Evolutionary conservation across 2,888 invertebrate species (phyloP), one percentile per base, ranked within the genome.

Genomic region (Psococerastis gibbosa): DNA sequence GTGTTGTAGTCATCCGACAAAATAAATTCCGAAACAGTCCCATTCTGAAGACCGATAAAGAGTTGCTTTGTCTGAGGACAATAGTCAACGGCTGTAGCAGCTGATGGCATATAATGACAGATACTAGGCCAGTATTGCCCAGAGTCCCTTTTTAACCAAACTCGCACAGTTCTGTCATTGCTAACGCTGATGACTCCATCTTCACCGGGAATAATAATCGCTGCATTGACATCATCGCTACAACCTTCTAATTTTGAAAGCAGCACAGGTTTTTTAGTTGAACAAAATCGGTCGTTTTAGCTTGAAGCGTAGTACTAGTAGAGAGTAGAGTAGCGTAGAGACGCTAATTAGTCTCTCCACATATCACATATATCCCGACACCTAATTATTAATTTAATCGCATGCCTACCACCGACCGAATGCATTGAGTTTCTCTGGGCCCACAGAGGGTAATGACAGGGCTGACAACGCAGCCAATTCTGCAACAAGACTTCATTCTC

Each of bases 41-140:
- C 98, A 67, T 91, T 95, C 55, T 95, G 94, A 57, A 94, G 77
- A 3, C 97, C 98, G 54, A 98, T 79, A 62, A 92, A 94, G 35
- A 98, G 65, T 54, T 89, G 81, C 49, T 85, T 71, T 8, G 84
- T 82, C 60, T 88, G 85, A 33, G 78, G 75, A 49, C 83, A 82
- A 60, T 88, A 94, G 60, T 78, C 79, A 64, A 94, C 71, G 32
- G 87, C 78, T 1, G 89, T 84, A 51, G 89, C 87, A n/a, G 84
- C 84, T 43, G 88, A 88, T 4, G 88, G 82, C 81, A 92, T 84
- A 55, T 81, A 84, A 58, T 92, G 91, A 57, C 95, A 95, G 56
- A 98, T 89, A 56, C 91, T 92, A 0, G 97, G 97, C 97, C 97
- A 98, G 61, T 92, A 98, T 57, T 95, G 94, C 2, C 95, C 97